Conservation (phyloP, 2,888 invertebrate species). For the Unio delphinus region DNA sequence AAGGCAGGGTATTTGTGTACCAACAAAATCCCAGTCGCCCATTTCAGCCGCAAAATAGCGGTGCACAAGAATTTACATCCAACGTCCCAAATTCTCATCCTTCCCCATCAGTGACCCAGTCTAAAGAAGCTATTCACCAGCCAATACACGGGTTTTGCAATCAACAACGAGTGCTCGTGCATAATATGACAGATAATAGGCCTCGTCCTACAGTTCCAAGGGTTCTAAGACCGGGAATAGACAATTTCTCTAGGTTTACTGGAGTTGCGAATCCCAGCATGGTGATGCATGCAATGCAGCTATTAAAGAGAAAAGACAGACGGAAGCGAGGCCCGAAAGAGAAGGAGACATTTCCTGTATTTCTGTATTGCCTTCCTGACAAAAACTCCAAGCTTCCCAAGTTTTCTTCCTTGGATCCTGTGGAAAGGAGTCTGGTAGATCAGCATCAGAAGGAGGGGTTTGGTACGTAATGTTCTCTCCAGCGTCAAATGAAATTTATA, state of each 20-base stretch:
- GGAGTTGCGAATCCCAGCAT: slow-evolving; percentile 32
- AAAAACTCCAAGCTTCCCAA: slow-evolving; percentile 45
- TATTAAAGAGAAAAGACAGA: slow-evolving; percentile 36
- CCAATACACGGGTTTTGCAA: neutral
- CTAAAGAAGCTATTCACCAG: neutral
- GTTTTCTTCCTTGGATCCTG: slow-evolving; percentile 45
- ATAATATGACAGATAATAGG: slow-evolving; percentile 22
- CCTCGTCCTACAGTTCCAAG: slow-evolving; percentile 17
- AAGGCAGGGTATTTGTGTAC: slow-evolving; percentile 30
- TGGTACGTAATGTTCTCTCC: slow-evolving; percentile 25
- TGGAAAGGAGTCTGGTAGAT: slow-evolving; percentile 38
- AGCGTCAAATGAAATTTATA: neutral
- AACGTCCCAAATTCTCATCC: neutral
- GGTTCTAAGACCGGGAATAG: slow-evolving; percentile 33
- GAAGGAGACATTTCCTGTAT: slow-evolving; percentile 46
- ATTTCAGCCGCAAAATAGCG: slow-evolving; percentile 5
- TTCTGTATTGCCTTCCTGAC: slow-evolving; percentile 47
- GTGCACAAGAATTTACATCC: neutral
- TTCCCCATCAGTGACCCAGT: neutral
- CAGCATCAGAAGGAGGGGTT: slow-evolving; percentile 46
- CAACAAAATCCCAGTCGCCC: slow-evolving; percentile 12
- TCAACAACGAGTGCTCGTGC: neutral
- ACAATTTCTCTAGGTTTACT: slow-evolving; percentile 32
- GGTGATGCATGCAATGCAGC: slow-evolving; percentile 40
- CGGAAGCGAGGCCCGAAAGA: slow-evolving; percentile 50